Conservation (phyloP, 2,797 vertebrate genomes). For the Gorsachius magnificus region DNA sequence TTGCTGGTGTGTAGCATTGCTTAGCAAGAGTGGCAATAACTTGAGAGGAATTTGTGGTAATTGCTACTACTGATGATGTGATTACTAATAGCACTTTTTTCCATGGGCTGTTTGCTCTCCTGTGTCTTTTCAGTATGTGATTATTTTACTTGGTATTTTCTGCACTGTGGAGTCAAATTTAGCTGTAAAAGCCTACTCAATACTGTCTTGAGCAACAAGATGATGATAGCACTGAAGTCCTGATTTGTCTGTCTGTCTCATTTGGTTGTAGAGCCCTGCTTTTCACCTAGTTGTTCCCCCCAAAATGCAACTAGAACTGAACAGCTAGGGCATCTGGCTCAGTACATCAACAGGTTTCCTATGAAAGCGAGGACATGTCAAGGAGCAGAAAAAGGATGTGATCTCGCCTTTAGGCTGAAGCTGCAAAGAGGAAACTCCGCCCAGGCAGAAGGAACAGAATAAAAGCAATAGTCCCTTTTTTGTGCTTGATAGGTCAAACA, state of each 20-base stretch:
- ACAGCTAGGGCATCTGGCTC: background rate
- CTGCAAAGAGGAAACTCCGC: background rate
- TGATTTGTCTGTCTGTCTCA: background rate
- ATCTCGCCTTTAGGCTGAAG: background rate
- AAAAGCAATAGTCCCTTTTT: background rate
- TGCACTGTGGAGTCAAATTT: background rate
- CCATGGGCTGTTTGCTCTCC: background rate
- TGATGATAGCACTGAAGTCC: background rate
- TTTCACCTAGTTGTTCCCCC: background rate
- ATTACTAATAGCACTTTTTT: background rate
- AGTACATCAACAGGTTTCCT: background rate
- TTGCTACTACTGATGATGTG: background rate
- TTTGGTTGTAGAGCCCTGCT: background rate
- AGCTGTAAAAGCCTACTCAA: background rate
- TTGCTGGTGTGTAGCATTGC: background rate
- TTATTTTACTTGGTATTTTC: background rate
- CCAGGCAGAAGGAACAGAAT: background rate
- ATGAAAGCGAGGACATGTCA: background rate
- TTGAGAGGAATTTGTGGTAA: background rate
- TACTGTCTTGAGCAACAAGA: fast-evolving
- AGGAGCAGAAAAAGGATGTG: background rate
- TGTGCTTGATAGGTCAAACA: background rate
- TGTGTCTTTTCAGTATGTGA: background rate
- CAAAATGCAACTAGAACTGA: background rate
- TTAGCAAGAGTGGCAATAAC: background rate